A percentile compares a stretch with the other conserved stretches of the same genome.
Conservation (phyloP, 2,888 invertebrate species). For the Sialis fuliginosa region DNA sequence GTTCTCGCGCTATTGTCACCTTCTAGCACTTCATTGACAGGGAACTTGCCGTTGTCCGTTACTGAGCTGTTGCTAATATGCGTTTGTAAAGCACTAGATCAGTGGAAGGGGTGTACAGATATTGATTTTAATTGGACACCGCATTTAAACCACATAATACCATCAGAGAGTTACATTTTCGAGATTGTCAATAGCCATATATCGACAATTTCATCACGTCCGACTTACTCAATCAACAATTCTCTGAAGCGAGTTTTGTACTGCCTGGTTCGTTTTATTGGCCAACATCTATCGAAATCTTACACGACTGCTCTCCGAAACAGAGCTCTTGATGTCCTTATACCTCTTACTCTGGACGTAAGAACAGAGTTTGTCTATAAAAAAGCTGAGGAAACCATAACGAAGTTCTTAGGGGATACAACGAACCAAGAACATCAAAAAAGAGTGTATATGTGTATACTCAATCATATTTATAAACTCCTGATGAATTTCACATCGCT, state of each 20-base stretch:
- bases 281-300: conserved; percentile 38
- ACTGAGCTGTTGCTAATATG: conserved; percentile 3
- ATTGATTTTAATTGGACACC: conserved; percentile 23
- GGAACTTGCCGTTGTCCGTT: conserved; percentile 2
- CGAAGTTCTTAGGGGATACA: conserved; percentile 39
- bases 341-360: conserved; percentile 60
- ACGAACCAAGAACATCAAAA: conserved; percentile 48
- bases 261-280: conserved; percentile 43
- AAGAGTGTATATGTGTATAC: conserved; percentile 41
- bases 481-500: conserved; percentile 39
- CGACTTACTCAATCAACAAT: conserved; percentile 37
- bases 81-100: conserved; percentile 1
- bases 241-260: conserved; percentile 46
- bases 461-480: conserved; percentile 49
- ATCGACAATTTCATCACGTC: conserved; percentile 40
- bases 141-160: conserved; percentile 60
- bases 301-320: conserved; percentile 44
- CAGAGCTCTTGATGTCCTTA: conserved; percentile 46
- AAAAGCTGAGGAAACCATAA: conserved; percentile 39
- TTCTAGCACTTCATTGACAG: conserved; percentile 2
- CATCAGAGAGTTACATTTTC: conserved; percentile 68
- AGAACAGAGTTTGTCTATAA: conserved; percentile 58
- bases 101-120: conserved; percentile 3
- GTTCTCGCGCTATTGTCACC: conserved; percentile 2
- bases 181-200: conserved; percentile 51